Percentiles rank a stretch among this genome's conserved stretches.
These are phyloP conservation scores for Rhagologus leucostigma DNA, from an alignment of 2,113 vertebrate species.

Conservation along the genomic window DNA sequence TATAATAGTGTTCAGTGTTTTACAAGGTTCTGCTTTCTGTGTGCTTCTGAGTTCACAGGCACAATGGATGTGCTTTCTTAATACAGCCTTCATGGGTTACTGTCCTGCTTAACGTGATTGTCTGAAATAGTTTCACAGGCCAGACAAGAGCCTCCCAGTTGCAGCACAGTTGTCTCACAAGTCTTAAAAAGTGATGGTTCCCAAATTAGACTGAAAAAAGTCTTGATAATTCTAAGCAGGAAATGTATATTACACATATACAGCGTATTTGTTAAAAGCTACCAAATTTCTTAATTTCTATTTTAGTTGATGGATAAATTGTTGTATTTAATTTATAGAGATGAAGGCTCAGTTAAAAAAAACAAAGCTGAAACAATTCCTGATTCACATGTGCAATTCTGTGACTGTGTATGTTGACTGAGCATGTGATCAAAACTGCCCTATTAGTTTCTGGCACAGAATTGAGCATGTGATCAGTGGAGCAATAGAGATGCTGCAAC, in stretches of 20 bases:
- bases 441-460: neutral
- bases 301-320: neutral
- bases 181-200: neutral
- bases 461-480: neutral
- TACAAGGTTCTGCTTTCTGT: neutral
- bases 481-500: neutral
- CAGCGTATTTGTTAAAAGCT: neutral
- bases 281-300: neutral
- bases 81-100: neutral
- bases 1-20: neutral
- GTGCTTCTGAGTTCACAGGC: neutral
- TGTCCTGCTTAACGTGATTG: neutral
- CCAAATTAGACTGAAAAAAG: neutral
- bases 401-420: neutral
- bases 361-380: neutral
- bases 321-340: neutral
- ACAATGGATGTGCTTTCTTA: neutral
- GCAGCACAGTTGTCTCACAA: neutral
- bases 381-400: neutral
- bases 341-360: neutral
- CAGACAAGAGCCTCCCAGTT: neutral
- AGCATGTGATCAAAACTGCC: neutral
- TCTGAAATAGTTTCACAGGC: neutral
- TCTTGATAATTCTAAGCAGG: neutral
- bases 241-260: neutral